These are phyloP conservation scores for Takifugu ocellatus DNA, from an alignment of 2,797 vertebrate genomes.

Conservation along the genomic window DNA sequence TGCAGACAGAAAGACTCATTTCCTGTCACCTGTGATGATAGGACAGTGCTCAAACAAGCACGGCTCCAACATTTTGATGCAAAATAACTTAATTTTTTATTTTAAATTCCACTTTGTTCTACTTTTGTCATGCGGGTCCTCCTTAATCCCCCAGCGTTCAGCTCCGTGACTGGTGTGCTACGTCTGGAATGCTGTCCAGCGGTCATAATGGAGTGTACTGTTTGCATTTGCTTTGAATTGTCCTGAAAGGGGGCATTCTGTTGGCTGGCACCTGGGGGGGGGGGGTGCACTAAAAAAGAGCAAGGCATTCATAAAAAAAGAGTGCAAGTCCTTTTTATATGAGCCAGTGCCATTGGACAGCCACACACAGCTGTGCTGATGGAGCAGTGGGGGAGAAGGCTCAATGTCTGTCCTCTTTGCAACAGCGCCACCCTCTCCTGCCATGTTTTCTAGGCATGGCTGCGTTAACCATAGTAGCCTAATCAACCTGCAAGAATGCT, in stretches of 20 bases:
- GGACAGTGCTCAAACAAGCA: neutral
- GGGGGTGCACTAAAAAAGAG: slow-evolving; percentile 69
- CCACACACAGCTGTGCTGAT: slow-evolving; percentile 74
- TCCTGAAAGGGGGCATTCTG: slow-evolving; percentile 71
- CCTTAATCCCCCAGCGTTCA: slow-evolving; percentile 55
- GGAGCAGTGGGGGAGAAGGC: slow-evolving; percentile 72
- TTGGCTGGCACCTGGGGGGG: slow-evolving; percentile 69
- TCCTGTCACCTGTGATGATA: neutral
- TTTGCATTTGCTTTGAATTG: slow-evolving; percentile 73
- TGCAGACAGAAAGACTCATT: neutral
- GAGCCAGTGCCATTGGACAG: slow-evolving; percentile 55
- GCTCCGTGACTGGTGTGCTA: slow-evolving; percentile 58
- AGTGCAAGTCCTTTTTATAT: slow-evolving; percentile 69
- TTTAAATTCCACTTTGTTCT: neutral
- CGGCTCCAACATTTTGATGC: neutral
- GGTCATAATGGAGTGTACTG: slow-evolving; percentile 71
- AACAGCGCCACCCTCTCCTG: slow-evolving; percentile 55
- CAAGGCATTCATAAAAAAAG: slow-evolving; percentile 74
- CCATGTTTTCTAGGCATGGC: slow-evolving; percentile 73
- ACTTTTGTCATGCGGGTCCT: slow-evolving; percentile 24
- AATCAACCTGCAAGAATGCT: slow-evolving; percentile 76
- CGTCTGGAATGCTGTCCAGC: slow-evolving; percentile 68
- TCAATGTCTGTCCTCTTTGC: slow-evolving; percentile 45
- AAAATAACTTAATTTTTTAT: neutral
- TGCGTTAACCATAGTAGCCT: slow-evolving; percentile 77